Percentiles rank a stretch among this genome's conserved stretches.
Conservation (phyloP, 2,797 vertebrate species). For the Melanotaenia boesemani region DNA sequence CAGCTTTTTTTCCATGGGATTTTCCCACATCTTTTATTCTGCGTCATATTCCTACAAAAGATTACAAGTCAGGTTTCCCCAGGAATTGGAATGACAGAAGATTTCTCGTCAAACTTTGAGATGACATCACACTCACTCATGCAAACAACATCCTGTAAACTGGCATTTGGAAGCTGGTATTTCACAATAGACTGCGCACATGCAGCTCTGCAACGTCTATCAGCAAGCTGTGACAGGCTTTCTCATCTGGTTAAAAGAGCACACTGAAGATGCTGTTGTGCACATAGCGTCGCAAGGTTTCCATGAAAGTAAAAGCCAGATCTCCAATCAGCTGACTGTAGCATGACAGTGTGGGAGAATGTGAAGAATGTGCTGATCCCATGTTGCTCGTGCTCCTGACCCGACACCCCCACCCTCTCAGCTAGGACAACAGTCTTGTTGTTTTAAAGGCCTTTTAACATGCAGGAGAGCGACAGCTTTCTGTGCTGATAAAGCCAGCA, state of each 20-base stretch:
- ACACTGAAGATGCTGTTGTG: slow-evolving; percentile 31
- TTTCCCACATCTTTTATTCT: slow-evolving; percentile 12
- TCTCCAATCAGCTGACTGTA: slow-evolving; percentile 82
- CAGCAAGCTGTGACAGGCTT: slow-evolving; percentile 8
- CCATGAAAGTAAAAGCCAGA: slow-evolving; percentile 58
- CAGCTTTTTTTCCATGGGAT: slow-evolving; percentile 1
- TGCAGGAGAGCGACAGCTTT: slow-evolving; percentile 51
- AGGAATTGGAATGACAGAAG: background rate
- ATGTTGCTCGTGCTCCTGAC: slow-evolving; percentile 69
- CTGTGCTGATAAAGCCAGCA: slow-evolving; percentile 22
- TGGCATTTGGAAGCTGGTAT: background rate
- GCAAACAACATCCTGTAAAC: background rate
- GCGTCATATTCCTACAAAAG: background rate
- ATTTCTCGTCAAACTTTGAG: background rate
- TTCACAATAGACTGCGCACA: background rate
- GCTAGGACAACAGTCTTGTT: slow-evolving; percentile 72
- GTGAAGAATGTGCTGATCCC: slow-evolving; percentile 82
- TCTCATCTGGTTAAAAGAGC: slow-evolving; percentile 18
- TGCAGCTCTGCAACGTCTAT: background rate
- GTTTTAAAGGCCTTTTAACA: slow-evolving; percentile 64
- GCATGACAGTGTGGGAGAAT: slow-evolving; percentile 81
- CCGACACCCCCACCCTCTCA: slow-evolving; percentile 27
- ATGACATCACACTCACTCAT: background rate
- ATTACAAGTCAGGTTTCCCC: slow-evolving; percentile 9
- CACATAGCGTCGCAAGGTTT: slow-evolving; percentile 48